phyloP scores from a whole-genome alignment of 2,797 vertebrate genomes.

The Artibeus lituratus region DNA sequence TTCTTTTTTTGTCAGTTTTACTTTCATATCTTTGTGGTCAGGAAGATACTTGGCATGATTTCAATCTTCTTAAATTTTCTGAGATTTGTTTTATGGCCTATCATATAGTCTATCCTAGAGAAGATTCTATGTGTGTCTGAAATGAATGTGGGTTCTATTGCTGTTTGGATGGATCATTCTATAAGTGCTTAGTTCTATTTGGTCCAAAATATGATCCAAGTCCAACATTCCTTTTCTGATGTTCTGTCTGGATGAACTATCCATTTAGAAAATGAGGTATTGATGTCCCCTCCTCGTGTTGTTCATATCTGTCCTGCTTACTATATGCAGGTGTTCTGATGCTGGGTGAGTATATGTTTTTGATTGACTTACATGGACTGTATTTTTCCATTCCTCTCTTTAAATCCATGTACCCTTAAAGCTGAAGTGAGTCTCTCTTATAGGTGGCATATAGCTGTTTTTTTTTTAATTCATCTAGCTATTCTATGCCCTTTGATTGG shows the following conservation, averaged over 20 bases:
- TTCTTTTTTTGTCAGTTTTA: neutral
- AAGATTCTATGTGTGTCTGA: neutral
- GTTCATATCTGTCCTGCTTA: neutral
- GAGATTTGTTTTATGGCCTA: neutral
- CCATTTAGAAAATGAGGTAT: neutral
- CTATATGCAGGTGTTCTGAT: neutral
- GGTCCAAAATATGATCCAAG: neutral
- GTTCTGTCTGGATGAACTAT: neutral
- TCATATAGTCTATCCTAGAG: neutral
- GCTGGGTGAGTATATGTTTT: neutral
- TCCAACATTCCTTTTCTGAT: neutral
- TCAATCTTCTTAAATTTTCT: neutral
- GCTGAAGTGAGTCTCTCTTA: neutral
- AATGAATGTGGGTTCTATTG: neutral
- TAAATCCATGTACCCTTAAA: neutral
- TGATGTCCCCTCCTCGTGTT: neutral
- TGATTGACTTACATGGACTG: neutral
- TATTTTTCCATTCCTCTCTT: neutral
- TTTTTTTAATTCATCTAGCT: neutral
- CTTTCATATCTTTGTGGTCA: neutral
- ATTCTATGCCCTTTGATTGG: neutral
- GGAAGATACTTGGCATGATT: neutral
- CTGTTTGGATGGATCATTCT: too few relatives aligned
- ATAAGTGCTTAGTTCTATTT: too few relatives aligned
- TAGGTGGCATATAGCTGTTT: neutral